Base-by-base conservation (phyloP, 1,140 invertebrate genomes). In the Neodiprion pinetum region DNA sequence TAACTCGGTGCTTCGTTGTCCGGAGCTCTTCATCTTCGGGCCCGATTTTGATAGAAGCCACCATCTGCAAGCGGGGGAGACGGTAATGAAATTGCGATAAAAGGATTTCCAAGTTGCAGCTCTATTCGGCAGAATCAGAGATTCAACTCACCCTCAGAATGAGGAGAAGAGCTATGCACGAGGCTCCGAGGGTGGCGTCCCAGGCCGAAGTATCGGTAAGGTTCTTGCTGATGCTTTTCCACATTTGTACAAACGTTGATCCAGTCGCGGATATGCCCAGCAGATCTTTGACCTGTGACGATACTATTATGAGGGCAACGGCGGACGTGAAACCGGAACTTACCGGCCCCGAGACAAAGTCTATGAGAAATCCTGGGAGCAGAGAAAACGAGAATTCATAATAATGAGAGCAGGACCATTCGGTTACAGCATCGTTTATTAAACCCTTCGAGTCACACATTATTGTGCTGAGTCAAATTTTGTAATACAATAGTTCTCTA, bases 291-390 rank as follows among this genome's bases (percentile, higher is more conserved):
- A 98, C 88, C 90, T 98, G 97, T 1, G 96, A 96, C 3, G 94
- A 93, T 1, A 96, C 92, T 70, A 98, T 98, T 75, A 97, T 96
- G 17, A 98, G 89, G 17, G 97, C 96, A 11, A 97, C 96, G 0
- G 97, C 96, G 1, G 96, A 96, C 0, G 96, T 98, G 83, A 98
- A 98, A 14, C 96, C 96, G 11, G 95, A 96, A 12, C 96, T 96
- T 0, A 98, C 97, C 0, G 97, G 96, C 7, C 95, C 95, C 0
- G 96, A 97, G 1, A 98, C 96, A 86, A 97, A 98, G 87, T 98
- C 96, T 70, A 98, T 95, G 48, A 98, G 89, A 84, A 98, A 97
- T 67, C 97, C 96, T 95, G 84, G 28, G 86, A 84, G 70, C 65
- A 71, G 71, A 77, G 76, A 75, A 40, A 74, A 71, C 12, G n/a